Percentiles rank a stretch among this genome's conserved stretches.
Evolutionary conservation across 2,888 invertebrate genomes (phyloP).

Genomic region (Plutella xylostella): DNA sequence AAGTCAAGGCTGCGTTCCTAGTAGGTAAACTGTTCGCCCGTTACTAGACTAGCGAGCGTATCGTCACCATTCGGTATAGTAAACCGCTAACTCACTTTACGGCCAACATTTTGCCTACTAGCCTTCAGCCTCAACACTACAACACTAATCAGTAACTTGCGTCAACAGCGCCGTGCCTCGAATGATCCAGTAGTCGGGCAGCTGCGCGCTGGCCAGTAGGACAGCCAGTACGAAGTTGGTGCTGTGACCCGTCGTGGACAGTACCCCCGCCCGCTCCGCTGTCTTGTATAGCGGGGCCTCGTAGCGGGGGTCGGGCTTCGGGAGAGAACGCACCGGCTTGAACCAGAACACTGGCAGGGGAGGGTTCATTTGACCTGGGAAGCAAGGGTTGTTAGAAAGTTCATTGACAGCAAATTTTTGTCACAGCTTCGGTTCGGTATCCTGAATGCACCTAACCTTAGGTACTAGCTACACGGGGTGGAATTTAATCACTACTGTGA

Average conservation of each 20-base stretch:
- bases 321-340: conserved; percentile 73
- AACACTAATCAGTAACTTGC: conserved; percentile 78
- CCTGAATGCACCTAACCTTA: too few species aligned
- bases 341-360: conserved; percentile 75
- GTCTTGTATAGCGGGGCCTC: conserved; percentile 90
- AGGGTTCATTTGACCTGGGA: conserved; percentile 79
- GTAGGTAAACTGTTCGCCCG: too few species aligned
- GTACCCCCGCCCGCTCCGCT: conserved; percentile 83
- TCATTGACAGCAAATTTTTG: too few species aligned
- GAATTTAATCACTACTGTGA: too few species aligned
- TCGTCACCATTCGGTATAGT: too few species aligned
- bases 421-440: too few species aligned
- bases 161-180: conserved; percentile 90
- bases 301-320: conserved; percentile 74
- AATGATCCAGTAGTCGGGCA: conserved; percentile 86
- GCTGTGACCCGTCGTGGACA: conserved; percentile 94
- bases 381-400: conserved; percentile 1
- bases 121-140: background rate
- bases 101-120: too few species aligned
- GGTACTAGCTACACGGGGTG: too few species aligned
- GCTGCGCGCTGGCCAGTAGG: conserved; percentile 73
- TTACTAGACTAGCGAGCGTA: too few species aligned
- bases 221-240: conserved; percentile 91
- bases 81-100: too few species aligned
- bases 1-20: too few species aligned